Base-by-base conservation (phyloP, 1,140 invertebrate genomes). In the Periplaneta americana region DNA sequence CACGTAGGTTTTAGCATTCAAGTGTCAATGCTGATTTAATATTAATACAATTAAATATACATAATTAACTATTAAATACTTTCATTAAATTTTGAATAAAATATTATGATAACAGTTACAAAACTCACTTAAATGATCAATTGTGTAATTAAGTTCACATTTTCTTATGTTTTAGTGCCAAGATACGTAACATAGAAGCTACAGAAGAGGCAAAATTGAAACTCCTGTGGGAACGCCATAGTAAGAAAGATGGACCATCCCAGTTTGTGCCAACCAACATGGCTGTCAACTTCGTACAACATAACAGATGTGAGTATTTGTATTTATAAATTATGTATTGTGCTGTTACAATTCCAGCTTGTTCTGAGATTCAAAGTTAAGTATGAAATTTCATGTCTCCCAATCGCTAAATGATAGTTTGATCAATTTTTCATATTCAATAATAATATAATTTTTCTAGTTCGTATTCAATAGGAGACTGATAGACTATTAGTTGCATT, bases 181-280 rank as follows among this genome's bases (percentile, higher is more conserved):
- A 99, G 91, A 99, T 99, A 82, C 93, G 93, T 85, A 99, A 99
- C 87, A 99, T 99, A 85, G 98, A 99, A 92, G 96, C 97, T 10
- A 99, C 98, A 9, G 98, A 99, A 89, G 97, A 98, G 86, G 97
- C 98, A 0, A 99, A 99, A 88, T 93, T 98, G 85, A 96, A 94
- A 89, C 88, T 99, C 76, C 85, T 99, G 18, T 94, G 94, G 89
- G 97, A 98, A 84, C 92, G 94, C 81, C 93, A 96, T 85, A 96
- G 94, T 85, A 98, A 98, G 88, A 97, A 97, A 85, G 96, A 97
- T 89, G 94, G 94, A n/a, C 96, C 97, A 0, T 98, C 97, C 0
- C 95, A 97, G 83, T 98, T 99, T 92, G 98, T 99, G 9, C 98
- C 98, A 0, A 97, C 96, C 37, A 99, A 99, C 87, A 97, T 98